Conservation (phyloP, 2,113 vertebrate genomes). For the Erythrocercus mccallii region DNA sequence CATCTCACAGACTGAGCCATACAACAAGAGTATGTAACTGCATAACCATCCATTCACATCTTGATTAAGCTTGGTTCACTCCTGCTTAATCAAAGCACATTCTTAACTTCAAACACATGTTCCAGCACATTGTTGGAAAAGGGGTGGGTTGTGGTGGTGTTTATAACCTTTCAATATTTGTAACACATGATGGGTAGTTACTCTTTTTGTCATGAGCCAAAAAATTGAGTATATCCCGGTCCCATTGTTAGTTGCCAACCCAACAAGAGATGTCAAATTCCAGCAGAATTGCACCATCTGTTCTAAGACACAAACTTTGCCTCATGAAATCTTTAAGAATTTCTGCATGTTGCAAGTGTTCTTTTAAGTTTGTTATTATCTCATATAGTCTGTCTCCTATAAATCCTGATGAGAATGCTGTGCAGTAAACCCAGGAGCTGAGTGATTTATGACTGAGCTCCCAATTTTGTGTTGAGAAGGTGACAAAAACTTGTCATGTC, state of each 20-base stretch:
- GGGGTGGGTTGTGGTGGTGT: neutral
- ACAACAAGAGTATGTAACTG: neutral
- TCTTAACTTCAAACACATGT: conserved; percentile 46
- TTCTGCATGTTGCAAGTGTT: neutral
- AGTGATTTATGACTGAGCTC: conserved; percentile 21
- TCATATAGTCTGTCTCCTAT: neutral
- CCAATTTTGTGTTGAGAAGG: conserved; percentile 30
- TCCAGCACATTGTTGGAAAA: conserved; percentile 5
- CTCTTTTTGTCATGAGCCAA: conserved; percentile 13
- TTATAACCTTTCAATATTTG: conserved; percentile 47
- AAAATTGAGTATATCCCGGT: neutral
- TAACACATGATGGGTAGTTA: conserved; percentile 19
- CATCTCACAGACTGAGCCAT: neutral
- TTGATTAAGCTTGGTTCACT: neutral
- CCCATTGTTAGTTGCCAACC: neutral
- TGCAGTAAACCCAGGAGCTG: neutral
- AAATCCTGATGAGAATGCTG: neutral
- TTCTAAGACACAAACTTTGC: neutral
- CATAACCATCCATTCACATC: neutral
- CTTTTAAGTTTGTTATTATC: conserved; percentile 29
- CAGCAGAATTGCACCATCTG: neutral
- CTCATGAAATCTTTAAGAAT: neutral
- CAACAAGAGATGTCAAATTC: neutral
- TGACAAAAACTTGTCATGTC: neutral
- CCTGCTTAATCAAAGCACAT: neutral